Evolutionary conservation across 2,797 vertebrate species (phyloP).

Genomic region (Megalops cyprinoides): DNA sequence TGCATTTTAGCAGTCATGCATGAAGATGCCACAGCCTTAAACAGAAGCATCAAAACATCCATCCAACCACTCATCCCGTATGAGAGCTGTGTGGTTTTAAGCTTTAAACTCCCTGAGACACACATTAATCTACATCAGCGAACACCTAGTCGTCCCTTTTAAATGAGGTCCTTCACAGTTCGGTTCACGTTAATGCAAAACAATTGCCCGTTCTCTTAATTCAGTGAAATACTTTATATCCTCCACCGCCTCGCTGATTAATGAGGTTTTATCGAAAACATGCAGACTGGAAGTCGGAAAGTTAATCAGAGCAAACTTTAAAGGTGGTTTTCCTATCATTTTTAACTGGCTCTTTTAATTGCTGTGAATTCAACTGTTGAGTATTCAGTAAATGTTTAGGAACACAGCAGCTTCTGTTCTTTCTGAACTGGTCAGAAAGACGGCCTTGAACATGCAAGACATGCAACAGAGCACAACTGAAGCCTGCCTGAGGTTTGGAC

Average conservation of each 20-base stretch:
- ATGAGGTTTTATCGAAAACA: constrained; percentile 14
- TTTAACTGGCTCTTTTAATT: neutral
- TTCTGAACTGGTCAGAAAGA: neutral
- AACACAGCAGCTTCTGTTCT: neutral
- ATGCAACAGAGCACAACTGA: neutral
- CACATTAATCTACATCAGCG: constrained; percentile 41
- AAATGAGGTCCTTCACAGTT: constrained; percentile 53
- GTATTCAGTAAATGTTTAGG: neutral
- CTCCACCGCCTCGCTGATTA: constrained; percentile 16
- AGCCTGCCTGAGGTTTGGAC: neutral
- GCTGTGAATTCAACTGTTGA: neutral
- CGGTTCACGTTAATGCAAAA: constrained; percentile 47
- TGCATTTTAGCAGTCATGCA: neutral
- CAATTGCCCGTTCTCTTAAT: constrained; percentile 46
- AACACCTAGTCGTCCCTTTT: constrained; percentile 42
- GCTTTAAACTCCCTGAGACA: neutral
- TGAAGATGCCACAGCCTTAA: neutral
- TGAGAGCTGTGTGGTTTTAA: neutral
- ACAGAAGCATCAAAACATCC: neutral
- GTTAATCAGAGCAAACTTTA: neutral
- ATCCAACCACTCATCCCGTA: neutral
- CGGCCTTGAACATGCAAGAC: neutral
- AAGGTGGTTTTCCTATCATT: neutral
- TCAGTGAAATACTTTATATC: constrained; percentile 35
- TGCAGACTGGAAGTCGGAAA: neutral